Evolutionary conservation across 1,140 invertebrate species (phyloP).

Genomic region (Brachystomella parvula): DNA sequence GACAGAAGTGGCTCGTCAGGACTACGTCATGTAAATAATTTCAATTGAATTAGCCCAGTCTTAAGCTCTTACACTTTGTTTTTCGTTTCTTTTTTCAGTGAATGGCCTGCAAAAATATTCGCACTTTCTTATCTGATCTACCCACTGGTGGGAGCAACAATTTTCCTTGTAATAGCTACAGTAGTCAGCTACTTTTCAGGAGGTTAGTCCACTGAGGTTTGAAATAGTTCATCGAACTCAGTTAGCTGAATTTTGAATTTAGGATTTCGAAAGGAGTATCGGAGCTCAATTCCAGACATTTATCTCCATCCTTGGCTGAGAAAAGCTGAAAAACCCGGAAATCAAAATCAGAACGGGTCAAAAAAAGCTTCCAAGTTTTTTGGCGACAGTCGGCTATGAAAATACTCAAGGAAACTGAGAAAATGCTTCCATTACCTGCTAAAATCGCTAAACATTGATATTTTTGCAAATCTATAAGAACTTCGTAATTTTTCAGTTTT

Average conservation of each 20-base stretch:
- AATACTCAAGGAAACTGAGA: no score
- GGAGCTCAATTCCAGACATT: background rate
- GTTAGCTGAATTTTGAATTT: background rate
- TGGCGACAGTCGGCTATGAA: no score
- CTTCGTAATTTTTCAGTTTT: no score
- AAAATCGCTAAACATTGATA: no score
- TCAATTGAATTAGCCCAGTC: no score
- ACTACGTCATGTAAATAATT: no score
- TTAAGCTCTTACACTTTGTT: no score
- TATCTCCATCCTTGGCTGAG: background rate
- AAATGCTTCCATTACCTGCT: no score
- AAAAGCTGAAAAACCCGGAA: background rate
- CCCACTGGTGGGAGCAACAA: background rate
- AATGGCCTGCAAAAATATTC: slow-evolving; percentile 6
- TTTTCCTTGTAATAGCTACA: background rate
- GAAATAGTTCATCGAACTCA: background rate
- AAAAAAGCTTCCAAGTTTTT: no score
- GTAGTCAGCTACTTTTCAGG: background rate
- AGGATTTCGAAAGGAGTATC: background rate
- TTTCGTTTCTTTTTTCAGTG: background rate
- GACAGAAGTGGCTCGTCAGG: no score
- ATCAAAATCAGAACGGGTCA: no score
- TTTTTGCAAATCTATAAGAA: no score
- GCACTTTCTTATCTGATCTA: slow-evolving; percentile 1
- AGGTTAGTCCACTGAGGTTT: background rate